These are phyloP conservation scores for Bos indicus DNA, from an alignment of 2,113 vertebrate genomes.

Conservation along the genomic window DNA sequence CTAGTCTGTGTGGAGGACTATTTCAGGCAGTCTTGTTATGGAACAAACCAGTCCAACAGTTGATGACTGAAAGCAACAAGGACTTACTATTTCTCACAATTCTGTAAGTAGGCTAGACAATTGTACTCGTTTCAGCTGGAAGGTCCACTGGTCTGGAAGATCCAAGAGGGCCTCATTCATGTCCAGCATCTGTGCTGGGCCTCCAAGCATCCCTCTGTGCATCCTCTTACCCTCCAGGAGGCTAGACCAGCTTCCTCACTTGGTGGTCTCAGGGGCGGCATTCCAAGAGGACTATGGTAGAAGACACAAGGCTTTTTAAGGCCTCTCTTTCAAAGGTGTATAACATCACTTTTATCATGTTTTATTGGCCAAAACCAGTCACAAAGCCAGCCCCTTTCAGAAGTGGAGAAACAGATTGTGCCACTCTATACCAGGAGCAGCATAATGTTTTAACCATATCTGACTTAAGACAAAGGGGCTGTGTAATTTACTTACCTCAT, in stretches of 20 bases:
- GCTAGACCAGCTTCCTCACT: background rate
- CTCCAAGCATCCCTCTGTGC: accelerated
- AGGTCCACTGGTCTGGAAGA: too few relatives aligned
- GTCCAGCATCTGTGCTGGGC: background rate
- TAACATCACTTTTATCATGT: accelerated
- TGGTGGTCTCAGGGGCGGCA: accelerated
- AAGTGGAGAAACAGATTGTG: accelerated
- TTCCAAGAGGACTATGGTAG: too few relatives aligned
- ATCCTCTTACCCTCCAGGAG: background rate
- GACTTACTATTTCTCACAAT: background rate
- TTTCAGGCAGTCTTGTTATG: background rate
- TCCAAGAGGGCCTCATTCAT: background rate
- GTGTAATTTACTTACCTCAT: background rate
- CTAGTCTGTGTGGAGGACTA: accelerated
- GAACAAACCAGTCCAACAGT: background rate
- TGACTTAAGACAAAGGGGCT: background rate
- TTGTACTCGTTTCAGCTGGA: background rate
- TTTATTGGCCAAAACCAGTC: background rate
- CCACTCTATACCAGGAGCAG: background rate
- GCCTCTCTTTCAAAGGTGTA: background rate
- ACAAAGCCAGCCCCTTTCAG: background rate
- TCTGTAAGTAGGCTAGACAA: background rate
- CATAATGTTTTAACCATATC: background rate
- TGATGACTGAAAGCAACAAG: background rate
- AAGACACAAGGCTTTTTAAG: background rate